These are phyloP conservation scores for Carcina quercana DNA, from an alignment of 2,888 invertebrate genomes.

Conservation along the genomic window DNA sequence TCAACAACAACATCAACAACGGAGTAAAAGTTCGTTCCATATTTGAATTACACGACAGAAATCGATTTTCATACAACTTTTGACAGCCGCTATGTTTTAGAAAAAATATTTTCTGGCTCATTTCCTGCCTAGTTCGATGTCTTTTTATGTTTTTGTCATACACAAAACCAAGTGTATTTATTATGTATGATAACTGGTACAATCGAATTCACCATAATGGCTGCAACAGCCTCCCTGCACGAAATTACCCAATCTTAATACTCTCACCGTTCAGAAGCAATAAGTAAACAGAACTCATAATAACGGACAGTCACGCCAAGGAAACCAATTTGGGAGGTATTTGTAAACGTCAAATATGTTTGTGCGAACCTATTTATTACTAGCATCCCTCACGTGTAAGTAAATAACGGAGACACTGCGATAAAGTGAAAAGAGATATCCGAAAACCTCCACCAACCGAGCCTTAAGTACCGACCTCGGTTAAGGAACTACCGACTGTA, in stretches of 20 bases:
- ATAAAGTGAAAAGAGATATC: constrained; percentile 72
- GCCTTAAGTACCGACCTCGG: constrained; percentile 39
- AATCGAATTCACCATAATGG: no score
- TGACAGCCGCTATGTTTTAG: background rate
- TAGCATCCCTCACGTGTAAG: constrained; percentile 70
- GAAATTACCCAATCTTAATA: constrained; percentile 6
- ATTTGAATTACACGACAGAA: no score
- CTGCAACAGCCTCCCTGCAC: no score
- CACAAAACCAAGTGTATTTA: no score
- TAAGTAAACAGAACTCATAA: constrained; percentile 62
- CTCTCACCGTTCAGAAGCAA: constrained; percentile 41
- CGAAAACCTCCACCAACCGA: constrained; percentile 39
- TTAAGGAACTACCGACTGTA: constrained; percentile 36
- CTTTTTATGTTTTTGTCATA: no score
- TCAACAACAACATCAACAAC: no score
- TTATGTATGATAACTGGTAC: no score
- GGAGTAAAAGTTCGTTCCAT: no score
- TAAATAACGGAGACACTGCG: constrained; percentile 71
- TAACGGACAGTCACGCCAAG: constrained; percentile 66
- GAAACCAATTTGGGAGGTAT: constrained; percentile 69
- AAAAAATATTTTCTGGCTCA: background rate
- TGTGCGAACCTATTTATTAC: constrained; percentile 71
- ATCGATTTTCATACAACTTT: no score
- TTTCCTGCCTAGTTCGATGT: no score
- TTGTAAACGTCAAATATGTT: constrained; percentile 72